These are phyloP conservation scores for Zaprionus inermis DNA, from an alignment of 1,140 invertebrate genomes.

Conservation along the genomic window DNA sequence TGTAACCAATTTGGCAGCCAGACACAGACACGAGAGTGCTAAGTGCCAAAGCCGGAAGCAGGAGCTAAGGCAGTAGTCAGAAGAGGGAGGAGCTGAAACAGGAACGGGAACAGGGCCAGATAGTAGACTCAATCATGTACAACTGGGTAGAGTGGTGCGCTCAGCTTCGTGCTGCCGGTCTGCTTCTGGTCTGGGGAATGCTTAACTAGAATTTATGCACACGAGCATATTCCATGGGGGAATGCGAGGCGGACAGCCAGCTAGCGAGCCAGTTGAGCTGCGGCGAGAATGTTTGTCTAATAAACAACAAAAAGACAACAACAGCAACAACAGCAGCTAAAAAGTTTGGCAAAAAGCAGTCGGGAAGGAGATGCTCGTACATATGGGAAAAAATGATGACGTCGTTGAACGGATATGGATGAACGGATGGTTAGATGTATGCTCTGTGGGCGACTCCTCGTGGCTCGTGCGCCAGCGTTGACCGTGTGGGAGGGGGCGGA, in stretches of 20 bases:
- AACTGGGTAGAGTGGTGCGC: constrained; percentile 7
- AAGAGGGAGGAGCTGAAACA: not conserved
- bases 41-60: constrained; percentile 1
- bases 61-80: too few species aligned
- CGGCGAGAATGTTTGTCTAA: constrained; percentile 59
- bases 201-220: constrained; percentile 71
- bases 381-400: constrained; percentile 64
- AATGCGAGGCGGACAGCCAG: constrained; percentile 50
- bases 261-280: constrained; percentile 11
- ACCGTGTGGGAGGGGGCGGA: not conserved
- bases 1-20: constrained; percentile 60
- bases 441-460: too few species aligned
- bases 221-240: constrained; percentile 72
- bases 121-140: constrained; percentile 29
- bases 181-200: constrained; percentile 26
- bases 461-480: too few species aligned
- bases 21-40: constrained; percentile 27
- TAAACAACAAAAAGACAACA: constrained; percentile 55
- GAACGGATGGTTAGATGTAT: constrained; percentile 17
- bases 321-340: constrained; percentile 43
- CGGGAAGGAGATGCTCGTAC: constrained; percentile 3
- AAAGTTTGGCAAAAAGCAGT: constrained; percentile 72
- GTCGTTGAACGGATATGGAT: constrained; percentile 48
- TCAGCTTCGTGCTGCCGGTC: not conserved
- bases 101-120: not conserved